phyloP scores from a whole-genome alignment of 64 coral and sea anemone species.

The Montipora sp. region DNA sequence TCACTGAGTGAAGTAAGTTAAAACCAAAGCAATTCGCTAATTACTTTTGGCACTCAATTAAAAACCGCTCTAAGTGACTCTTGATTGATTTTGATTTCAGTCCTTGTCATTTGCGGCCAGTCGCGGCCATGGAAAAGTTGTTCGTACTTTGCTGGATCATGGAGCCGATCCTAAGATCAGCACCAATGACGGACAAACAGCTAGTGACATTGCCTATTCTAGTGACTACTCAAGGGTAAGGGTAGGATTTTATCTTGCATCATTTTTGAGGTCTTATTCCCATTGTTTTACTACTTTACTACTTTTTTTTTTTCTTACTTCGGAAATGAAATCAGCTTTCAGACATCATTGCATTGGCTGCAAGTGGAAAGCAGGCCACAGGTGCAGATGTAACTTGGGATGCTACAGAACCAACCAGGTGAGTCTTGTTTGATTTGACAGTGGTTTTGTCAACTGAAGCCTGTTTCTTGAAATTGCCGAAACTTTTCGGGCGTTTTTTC shows the following conservation, averaged over 20 bases:
- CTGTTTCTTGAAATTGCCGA: too few species aligned
- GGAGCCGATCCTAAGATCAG: constrained; percentile 83
- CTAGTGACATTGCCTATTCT: constrained; percentile 93
- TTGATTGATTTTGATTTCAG: constrained; percentile 49
- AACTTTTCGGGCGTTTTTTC: too few species aligned
- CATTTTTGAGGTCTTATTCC: too few species aligned
- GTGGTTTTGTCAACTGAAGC: too few species aligned
- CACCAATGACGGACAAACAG: constrained; percentile 85
- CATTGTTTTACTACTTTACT: too few species aligned
- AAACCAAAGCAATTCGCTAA: too few species aligned
- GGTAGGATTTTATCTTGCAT: too few species aligned
- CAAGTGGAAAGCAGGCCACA: neutral
- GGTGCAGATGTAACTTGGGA: neutral
- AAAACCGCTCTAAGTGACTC: too few species aligned
- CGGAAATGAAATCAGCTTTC: constrained; percentile 24
- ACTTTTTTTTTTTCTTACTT: neutral
- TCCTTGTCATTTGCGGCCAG: constrained; percentile 84
- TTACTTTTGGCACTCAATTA: too few species aligned
- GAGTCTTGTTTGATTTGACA: neutral
- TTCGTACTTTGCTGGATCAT: constrained; percentile 78
- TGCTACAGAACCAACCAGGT: neutral
- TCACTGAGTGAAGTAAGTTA: too few species aligned
- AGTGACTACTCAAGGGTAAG: constrained; percentile 79
- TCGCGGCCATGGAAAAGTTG: constrained; percentile 89
- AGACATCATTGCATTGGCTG: constrained; percentile 17